These are phyloP conservation scores for Gambusia yucatana DNA, from an alignment of 2,797 vertebrate species.

Conservation along the genomic window DNA sequence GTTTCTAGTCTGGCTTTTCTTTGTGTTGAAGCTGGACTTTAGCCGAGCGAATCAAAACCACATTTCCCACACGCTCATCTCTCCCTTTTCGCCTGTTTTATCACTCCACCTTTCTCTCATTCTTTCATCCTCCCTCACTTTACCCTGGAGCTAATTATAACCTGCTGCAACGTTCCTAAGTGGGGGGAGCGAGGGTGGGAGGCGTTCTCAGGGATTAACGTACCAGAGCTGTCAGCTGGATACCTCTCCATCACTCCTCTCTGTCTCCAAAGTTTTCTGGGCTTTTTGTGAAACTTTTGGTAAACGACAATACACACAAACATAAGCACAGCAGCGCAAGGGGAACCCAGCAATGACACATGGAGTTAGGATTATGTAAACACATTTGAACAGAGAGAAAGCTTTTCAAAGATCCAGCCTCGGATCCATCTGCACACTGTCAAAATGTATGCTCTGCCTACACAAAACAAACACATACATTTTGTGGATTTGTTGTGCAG, in stretches of 20 bases:
- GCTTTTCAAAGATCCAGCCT: neutral
- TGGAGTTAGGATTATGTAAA: constrained; percentile 8
- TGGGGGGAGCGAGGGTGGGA: constrained; percentile 38
- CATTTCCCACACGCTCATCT: constrained; percentile 33
- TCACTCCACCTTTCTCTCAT: constrained; percentile 42
- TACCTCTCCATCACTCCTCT: constrained; percentile 42
- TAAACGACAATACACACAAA: constrained; percentile 1
- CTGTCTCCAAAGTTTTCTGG: constrained; percentile 22
- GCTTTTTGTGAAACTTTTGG: constrained; percentile 24
- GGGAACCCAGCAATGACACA: neutral
- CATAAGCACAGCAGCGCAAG: neutral
- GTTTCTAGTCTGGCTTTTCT: constrained; percentile 12
- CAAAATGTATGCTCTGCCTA: neutral
- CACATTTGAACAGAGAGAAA: neutral
- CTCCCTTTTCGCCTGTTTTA: constrained; percentile 27
- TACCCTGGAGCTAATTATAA: constrained; percentile 69
- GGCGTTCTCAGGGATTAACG: constrained; percentile 67
- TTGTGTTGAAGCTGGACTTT: constrained; percentile 32
- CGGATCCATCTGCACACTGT: neutral
- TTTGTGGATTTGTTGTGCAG: neutral
- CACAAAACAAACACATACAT: neutral
- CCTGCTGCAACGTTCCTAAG: constrained; percentile 53
- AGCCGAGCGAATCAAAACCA: constrained; percentile 54
- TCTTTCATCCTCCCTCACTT: constrained; percentile 58
- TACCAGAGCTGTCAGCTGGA: constrained; percentile 66